A percentile compares a stretch with the other conserved stretches of the same genome.
These are phyloP conservation scores for Drosophila hawaiiensis DNA, from an alignment of 2,888 invertebrate species.

Conservation along the genomic window DNA sequence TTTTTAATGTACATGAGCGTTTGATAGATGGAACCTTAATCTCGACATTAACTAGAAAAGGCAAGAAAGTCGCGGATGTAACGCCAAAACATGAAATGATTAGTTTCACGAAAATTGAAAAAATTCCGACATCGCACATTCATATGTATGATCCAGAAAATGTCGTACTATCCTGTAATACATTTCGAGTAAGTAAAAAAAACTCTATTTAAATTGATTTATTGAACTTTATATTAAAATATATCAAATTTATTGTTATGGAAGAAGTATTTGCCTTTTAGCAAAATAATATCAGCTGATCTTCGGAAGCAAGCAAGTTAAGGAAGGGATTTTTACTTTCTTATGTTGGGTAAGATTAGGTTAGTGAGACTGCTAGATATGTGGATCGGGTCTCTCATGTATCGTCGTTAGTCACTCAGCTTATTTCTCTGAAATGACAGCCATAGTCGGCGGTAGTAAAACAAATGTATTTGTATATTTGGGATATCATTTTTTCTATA, in stretches of 20 bases:
- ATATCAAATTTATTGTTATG: neutral
- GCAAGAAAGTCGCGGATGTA: slow-evolving; percentile 90
- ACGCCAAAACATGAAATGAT: slow-evolving; percentile 97
- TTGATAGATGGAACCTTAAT: slow-evolving; percentile 95
- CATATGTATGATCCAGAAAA: slow-evolving; percentile 98
- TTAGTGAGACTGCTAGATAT: neutral
- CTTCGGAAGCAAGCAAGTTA: neutral
- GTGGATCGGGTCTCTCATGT: neutral
- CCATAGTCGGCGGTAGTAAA: no score
- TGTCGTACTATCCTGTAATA: slow-evolving; percentile 93
- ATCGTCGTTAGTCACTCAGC: no score
- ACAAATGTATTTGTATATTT: no score
- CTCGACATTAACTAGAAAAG: slow-evolving; percentile 92
- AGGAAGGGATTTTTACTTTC: neutral
- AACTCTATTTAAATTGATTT: neutral
- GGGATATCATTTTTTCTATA: no score
- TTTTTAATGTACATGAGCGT: slow-evolving; percentile 95
- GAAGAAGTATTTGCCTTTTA: neutral
- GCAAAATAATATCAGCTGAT: neutral
- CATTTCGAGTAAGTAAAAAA: slow-evolving; percentile 91
- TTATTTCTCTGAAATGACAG: no score
- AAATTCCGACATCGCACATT: slow-evolving; percentile 96
- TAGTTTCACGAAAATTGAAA: slow-evolving; percentile 93
- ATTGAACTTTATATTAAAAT: neutral
- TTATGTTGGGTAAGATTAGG: neutral